Evolutionary conservation across 2,888 invertebrate genomes (phyloP).

Genomic region (Andrena chrysosceles): DNA sequence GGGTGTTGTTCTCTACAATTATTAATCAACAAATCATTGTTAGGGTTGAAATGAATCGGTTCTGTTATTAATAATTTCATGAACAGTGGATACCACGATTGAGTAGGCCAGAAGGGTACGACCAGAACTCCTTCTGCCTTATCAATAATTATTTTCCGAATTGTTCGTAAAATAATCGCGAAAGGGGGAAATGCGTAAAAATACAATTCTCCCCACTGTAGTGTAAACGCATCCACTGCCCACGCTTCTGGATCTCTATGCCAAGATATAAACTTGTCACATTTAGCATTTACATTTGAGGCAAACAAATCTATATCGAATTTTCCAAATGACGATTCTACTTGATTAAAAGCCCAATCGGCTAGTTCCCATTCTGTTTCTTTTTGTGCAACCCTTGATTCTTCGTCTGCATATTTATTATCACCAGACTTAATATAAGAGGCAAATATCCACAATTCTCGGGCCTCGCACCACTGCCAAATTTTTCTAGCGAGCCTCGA

Average conservation of each 20-base stretch:
- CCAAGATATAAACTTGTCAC: slow-evolving; percentile 16
- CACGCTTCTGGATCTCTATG: slow-evolving; percentile 2
- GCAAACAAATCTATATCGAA: too few species aligned
- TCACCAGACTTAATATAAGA: slow-evolving; percentile 1
- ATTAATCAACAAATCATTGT: slow-evolving; percentile 13
- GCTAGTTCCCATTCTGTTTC: slow-evolving; percentile 22
- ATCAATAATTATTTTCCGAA: slow-evolving; percentile 8
- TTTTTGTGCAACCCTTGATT: neutral
- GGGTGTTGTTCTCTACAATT: slow-evolving; percentile 54
- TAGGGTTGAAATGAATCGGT: slow-evolving; percentile 3
- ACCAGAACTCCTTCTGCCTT: neutral
- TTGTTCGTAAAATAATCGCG: neutral
- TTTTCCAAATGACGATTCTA: neutral
- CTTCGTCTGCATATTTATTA: slow-evolving; percentile 10
- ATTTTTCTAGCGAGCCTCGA: slow-evolving; percentile 5
- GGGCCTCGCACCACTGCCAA: slow-evolving; percentile 18
- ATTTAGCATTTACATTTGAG: too few species aligned
- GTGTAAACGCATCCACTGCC: slow-evolving; percentile 21
- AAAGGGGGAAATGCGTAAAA: slow-evolving; percentile 27
- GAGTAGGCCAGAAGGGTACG: slow-evolving; percentile 9
- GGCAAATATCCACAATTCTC: slow-evolving; percentile 3
- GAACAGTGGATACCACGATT: slow-evolving; percentile 22
- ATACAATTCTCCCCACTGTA: neutral
- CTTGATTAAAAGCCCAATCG: neutral
- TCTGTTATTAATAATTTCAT: neutral